These are phyloP conservation scores for Tetramorium bicarinatum DNA, from an alignment of 2,888 invertebrate species.

Conservation along the genomic window DNA sequence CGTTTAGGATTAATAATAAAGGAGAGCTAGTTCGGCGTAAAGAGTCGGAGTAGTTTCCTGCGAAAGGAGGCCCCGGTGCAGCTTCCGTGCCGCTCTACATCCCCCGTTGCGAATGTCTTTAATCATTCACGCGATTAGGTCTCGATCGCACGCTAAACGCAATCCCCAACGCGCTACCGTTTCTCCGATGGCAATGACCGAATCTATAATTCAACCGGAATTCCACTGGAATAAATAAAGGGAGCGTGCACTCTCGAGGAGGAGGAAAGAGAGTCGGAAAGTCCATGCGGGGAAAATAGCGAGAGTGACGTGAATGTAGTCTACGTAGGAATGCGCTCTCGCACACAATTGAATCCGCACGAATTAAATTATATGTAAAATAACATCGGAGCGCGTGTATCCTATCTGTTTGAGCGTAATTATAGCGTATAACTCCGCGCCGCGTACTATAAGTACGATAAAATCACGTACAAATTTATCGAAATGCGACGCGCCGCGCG, in stretches of 20 bases:
- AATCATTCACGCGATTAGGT: conserved; percentile 61
- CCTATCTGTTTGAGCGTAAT: background rate
- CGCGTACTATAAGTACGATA: background rate
- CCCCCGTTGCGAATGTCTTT: conserved; percentile 10
- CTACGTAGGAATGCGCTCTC: background rate
- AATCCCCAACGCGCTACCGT: conserved; percentile 50
- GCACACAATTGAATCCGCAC: conserved; percentile 10
- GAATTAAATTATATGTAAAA: conserved; percentile 19
- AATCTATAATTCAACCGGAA: conserved; percentile 71
- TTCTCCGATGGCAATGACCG: conserved; percentile 68
- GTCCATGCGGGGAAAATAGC: background rate
- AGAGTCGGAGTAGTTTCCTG: background rate
- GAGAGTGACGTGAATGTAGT: background rate
- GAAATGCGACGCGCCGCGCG: background rate
- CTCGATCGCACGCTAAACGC: conserved; percentile 50
- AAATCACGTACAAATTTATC: background rate
- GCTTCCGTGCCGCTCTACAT: background rate
- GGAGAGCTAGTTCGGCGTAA: conserved; percentile 7
- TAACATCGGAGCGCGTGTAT: background rate
- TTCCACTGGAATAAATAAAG: conserved; percentile 66
- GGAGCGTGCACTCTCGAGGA: conserved; percentile 44
- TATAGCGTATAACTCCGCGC: background rate
- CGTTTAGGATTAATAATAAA: conserved; percentile 50
- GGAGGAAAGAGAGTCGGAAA: conserved; percentile 48
- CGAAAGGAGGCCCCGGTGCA: background rate